Base-by-base conservation (phyloP, 2,113 vertebrate species). In the Triplophysa rosa region DNA sequence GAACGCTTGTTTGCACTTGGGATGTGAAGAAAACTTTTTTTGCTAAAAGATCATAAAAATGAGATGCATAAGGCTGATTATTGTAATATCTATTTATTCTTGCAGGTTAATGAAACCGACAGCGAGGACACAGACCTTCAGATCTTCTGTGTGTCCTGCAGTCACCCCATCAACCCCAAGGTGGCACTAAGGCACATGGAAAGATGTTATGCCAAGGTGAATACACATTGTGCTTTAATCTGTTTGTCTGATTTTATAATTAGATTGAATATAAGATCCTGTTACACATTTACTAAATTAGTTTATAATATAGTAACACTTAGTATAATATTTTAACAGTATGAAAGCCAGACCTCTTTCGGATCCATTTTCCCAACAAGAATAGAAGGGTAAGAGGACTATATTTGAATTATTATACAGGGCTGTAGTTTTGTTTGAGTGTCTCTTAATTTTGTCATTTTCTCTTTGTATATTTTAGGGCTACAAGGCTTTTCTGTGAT, bases 141-240 rank as follows among this genome's bases (percentile, higher is more conserved):
- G 91, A 97, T 98, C 79, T 98, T 98, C 89, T 98, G 96, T 7
- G 95, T 98, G 67, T 97, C 95, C 56, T 97, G 96, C 13, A 95
- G 96, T 72, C 96, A 98, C 84, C 96, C 95, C 1, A 89, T 98
- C 85, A 96, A 96, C 88, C 96, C 96, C 77, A 97, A 97, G 73
- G 95, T 95, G 80, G 96, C 95, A 0, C 88, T 98, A 76, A 91
- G 95, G 56, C 96, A 98, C 77, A 98, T 98, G 96, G 96, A 98
- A 83, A 93, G 95, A 80, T 98, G 96, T 86, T 98, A 98, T 0
- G 95, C 96, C 78, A 98, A 98, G 94, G 95, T 96, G 40, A 87
- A 14, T 26, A 49, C 29, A 10, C 14, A 1, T 40, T 42, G 0
- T 9, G 24, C 17, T 11, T 40, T 42, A 8, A 26, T 6, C 19